phyloP scores from a whole-genome alignment of 2,888 invertebrate genomes.

The Halocaridina rubra region DNA sequence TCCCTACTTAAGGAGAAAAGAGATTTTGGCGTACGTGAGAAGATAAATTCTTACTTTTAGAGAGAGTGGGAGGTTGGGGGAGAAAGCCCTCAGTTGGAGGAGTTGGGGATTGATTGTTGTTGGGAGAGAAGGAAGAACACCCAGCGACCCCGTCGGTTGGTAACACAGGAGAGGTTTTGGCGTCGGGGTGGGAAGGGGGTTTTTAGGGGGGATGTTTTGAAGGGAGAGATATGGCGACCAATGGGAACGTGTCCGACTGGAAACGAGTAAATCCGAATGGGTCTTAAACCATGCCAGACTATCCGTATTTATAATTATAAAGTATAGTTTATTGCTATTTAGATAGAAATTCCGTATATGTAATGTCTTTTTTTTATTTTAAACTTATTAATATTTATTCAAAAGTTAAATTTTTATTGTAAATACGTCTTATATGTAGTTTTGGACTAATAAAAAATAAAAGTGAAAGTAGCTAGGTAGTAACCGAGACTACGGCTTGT shows the following conservation, averaged over 20 bases:
- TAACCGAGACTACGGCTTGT: neutral
- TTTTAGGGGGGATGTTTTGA: neutral
- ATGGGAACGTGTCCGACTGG: neutral
- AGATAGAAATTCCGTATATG: neutral
- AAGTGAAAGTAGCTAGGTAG: neutral
- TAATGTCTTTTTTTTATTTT: neutral
- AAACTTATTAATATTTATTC: neutral
- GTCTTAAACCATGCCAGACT: neutral
- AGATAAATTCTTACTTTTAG: neutral
- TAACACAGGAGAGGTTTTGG: neutral
- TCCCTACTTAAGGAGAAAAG: too few species aligned
- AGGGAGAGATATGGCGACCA: neutral
- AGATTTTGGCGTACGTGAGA: neutral
- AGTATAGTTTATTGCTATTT: neutral
- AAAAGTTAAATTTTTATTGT: neutral
- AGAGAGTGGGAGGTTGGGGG: neutral
- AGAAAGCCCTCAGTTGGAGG: neutral
- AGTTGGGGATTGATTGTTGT: too few species aligned
- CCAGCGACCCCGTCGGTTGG: neutral
- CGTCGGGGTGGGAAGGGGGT: neutral
- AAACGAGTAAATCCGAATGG: neutral
- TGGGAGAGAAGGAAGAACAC: neutral
- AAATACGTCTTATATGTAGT: neutral
- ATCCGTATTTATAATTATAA: neutral
- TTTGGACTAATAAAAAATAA: neutral